Conservation (phyloP, 2,888 invertebrate genomes). For the Drosophila mimetica region DNA sequence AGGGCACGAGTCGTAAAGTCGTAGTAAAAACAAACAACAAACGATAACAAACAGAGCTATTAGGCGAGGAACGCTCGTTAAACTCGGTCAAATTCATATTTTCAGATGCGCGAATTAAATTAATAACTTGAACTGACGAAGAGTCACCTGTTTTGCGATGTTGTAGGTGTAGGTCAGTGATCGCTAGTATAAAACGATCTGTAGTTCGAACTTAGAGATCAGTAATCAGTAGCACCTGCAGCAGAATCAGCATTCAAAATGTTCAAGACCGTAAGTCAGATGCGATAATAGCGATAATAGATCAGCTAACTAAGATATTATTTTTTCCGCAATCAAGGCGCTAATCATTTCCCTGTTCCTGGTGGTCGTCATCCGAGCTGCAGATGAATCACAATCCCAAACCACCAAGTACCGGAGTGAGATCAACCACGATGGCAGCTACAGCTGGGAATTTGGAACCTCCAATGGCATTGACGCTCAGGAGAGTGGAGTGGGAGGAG, state of each 20-base stretch:
- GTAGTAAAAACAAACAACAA: constrained; percentile 45
- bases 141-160: constrained; percentile 31
- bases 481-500: constrained; percentile 86
- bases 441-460: constrained; percentile 85
- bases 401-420: constrained; percentile 65
- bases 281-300: constrained; percentile 7
- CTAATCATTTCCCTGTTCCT: constrained; percentile 59
- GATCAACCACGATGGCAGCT: constrained; percentile 83
- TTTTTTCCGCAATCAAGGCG: constrained; percentile 37
- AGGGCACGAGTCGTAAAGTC: constrained; percentile 14
- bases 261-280: constrained; percentile 71
- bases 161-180: constrained; percentile 75
- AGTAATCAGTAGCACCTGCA: constrained; percentile 71
- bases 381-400: constrained; percentile 67
- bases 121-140: constrained; percentile 61
- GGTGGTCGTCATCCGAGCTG: constrained; percentile 51
- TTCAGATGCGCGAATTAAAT: constrained; percentile 58
- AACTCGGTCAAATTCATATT: constrained; percentile 73
- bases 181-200: constrained; percentile 62
- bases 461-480: constrained; percentile 86
- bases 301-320: constrained; percentile 2
- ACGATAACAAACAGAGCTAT: constrained; percentile 42
- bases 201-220: constrained; percentile 53
- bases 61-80: constrained; percentile 45
- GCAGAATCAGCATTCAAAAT: constrained; percentile 48